These are phyloP conservation scores for Xenopus petersii DNA, from an alignment of 2,797 vertebrate species.

Conservation along the genomic window DNA sequence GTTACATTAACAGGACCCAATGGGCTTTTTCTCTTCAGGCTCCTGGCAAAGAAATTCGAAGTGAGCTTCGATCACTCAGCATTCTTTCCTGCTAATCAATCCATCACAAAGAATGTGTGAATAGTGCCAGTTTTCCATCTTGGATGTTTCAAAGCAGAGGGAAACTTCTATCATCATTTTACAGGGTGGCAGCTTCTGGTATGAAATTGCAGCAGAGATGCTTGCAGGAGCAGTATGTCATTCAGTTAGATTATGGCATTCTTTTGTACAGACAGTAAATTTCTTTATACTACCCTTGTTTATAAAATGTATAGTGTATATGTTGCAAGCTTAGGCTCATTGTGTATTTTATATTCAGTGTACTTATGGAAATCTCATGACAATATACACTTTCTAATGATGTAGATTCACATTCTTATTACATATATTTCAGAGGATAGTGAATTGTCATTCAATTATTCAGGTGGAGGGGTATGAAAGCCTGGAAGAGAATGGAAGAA, in stretches of 20 bases:
- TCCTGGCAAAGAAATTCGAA: slow-evolving; percentile 50
- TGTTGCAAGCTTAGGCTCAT: neutral
- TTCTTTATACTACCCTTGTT: neutral
- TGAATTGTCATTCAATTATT: too few relatives aligned
- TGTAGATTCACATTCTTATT: too few relatives aligned
- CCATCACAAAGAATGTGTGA: slow-evolving; percentile 45
- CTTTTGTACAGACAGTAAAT: slow-evolving; percentile 17
- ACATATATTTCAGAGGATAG: too few relatives aligned
- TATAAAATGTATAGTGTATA: neutral
- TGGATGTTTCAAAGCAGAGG: slow-evolving; percentile 45
- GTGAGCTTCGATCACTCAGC: slow-evolving; percentile 47
- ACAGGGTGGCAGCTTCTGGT: slow-evolving; percentile 22
- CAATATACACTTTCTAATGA: too few relatives aligned
- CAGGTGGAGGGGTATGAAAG: too few relatives aligned
- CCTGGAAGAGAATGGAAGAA: too few relatives aligned
- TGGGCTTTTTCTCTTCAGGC: slow-evolving; percentile 44
- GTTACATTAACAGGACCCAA: slow-evolving; percentile 50
- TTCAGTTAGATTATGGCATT: slow-evolving; percentile 25
- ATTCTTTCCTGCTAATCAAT: slow-evolving; percentile 44
- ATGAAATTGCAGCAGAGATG: slow-evolving; percentile 16
- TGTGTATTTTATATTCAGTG: neutral
- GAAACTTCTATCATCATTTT: slow-evolving; percentile 45
- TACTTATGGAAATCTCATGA: neutral
- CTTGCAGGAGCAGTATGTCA: slow-evolving; percentile 15
- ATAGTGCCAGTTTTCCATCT: slow-evolving; percentile 45